Evolutionary conservation across 1,140 invertebrate genomes (phyloP), one percentile per base, ranked within the genome.

Genomic region (Galleria mellonella): DNA sequence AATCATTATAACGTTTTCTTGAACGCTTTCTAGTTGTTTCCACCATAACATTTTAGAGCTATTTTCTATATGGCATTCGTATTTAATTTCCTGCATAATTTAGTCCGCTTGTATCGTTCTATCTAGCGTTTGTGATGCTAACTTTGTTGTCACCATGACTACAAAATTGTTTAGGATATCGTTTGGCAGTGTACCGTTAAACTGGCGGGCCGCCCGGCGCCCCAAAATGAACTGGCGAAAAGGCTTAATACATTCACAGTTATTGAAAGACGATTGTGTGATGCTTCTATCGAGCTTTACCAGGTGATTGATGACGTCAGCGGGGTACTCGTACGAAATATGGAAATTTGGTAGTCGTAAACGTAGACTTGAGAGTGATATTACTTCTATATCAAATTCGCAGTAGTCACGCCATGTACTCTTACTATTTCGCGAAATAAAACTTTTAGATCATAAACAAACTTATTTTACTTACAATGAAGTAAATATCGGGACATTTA

Each of bases 11-110:
- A 72, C 51, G 51, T 69, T 65, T 32, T 75, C 60, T 51, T 75
- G 72, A 32, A 61, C 59, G 31, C 69, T 55, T 46, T 83, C 78
- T 10, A 81, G 52, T 39, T 84, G 81, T 67, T 79, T 83, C 81
- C 81, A 84, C 81, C 81, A 84, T 81, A 84, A 67, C 81, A 84
- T 83, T 59, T 69, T 82, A 62, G 12, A 32, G 32, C 42, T 43
- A 13, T 39, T 45, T 39, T 39, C 39, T 29, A 42, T 43, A 12
- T 45, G 49, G 45, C 49, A 50, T 50, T 33, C 30, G 35, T 14
- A 32, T 28, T 27, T 50, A 37, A 37, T 5, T n/a, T 6, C 8
- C 35, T 37, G 17, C 9, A 37, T 37, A n/a, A n/a, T 15, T 37
- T 37, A 17, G 35, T 37, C 17, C 35, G 14, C 9, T 37, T 37